A percentile compares a stretch with the other conserved stretches of the same genome.
These are phyloP conservation scores for Tautogolabrus adspersus DNA, from an alignment of 2,113 vertebrate genomes.

Conservation along the genomic window DNA sequence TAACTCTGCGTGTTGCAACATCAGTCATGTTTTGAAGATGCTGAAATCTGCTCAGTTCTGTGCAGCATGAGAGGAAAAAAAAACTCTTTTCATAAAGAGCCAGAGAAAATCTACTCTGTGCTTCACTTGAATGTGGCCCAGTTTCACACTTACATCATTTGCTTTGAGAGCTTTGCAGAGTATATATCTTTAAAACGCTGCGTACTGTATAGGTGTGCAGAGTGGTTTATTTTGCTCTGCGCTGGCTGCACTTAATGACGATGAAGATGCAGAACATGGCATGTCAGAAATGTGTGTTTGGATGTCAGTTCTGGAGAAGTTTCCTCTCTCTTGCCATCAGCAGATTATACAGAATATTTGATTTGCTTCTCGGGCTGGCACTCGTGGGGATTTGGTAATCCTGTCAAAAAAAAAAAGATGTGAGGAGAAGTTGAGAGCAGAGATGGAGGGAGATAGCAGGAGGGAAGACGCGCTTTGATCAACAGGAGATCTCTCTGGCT, in stretches of 20 bases:
- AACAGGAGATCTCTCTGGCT: conserved; percentile 43
- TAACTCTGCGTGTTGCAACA: too few species aligned
- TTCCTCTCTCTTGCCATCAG: conserved; percentile 53
- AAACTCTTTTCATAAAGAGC: too few species aligned
- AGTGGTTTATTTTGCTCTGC: background rate
- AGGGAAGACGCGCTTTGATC: conserved; percentile 65
- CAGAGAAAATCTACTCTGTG: background rate
- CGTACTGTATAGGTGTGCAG: background rate
- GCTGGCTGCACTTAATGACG: conserved; percentile 12
- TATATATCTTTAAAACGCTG: background rate
- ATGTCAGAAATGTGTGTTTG: conserved; percentile 53
- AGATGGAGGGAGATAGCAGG: conserved; percentile 39
- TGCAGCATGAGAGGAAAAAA: too few species aligned
- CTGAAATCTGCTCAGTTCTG: background rate
- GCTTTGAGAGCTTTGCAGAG: background rate
- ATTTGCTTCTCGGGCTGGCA: conserved; percentile 63
- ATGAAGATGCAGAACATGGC: conserved; percentile 18
- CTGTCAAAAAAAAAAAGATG: conserved; percentile 71
- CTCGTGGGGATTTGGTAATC: conserved; percentile 64
- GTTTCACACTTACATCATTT: conserved; percentile 15
- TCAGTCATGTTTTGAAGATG: background rate
- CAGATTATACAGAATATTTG: conserved; percentile 82
- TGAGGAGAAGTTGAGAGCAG: conserved; percentile 47
- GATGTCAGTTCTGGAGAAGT: conserved; percentile 64
- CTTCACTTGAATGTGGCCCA: background rate